Conservation (phyloP, 2,797 vertebrate genomes). For the Meriones psammophilus region DNA sequence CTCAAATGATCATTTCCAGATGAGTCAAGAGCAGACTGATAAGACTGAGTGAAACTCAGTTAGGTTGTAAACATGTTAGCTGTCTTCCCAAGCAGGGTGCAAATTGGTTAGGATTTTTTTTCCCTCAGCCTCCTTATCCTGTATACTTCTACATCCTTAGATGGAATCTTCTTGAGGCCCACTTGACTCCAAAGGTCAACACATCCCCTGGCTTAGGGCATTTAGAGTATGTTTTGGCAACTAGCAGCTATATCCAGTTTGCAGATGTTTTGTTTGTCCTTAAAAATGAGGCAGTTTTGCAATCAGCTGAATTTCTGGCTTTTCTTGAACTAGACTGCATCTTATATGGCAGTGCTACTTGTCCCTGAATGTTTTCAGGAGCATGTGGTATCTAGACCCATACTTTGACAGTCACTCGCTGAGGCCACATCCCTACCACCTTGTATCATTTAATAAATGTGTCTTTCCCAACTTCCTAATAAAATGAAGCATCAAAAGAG, state of each 20-base stretch:
- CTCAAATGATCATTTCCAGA: not conserved
- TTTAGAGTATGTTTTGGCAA: slow-evolving; percentile 10
- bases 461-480: not conserved
- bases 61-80: not conserved
- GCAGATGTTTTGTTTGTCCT: slow-evolving; percentile 44
- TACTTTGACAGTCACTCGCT: not conserved
- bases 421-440: not conserved
- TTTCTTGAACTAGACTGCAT: not conserved
- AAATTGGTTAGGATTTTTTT: not conserved
- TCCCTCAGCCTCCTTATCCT: not conserved
- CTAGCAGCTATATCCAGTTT: not conserved
- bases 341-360: not conserved
- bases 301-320: slow-evolving; percentile 2
- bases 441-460: not conserved
- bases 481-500: not conserved
- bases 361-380: not conserved
- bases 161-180: slow-evolving; percentile 23
- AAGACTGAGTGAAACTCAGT: not conserved
- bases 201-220: not conserved
- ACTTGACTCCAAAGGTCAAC: slow-evolving; percentile 31
- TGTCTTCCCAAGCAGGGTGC: not conserved
- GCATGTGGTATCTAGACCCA: not conserved
- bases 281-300: not conserved
- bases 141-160: not conserved
- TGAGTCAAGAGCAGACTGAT: not conserved